Evolutionary conservation across 2,888 invertebrate species (phyloP).

Genomic region (Aquatica leii): DNA sequence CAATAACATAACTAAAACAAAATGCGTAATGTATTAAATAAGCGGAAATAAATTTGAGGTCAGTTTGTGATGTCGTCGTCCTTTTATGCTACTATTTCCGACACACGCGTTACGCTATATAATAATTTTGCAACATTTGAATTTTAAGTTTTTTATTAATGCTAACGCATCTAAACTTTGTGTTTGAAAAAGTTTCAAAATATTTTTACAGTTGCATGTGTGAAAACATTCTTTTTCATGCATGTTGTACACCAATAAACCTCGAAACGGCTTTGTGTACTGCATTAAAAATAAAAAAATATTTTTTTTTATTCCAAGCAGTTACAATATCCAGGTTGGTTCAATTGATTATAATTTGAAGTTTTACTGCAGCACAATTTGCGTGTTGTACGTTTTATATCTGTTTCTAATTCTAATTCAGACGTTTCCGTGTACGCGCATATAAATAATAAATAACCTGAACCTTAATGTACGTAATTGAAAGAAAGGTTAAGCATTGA

Average conservation of each 20-base stretch:
- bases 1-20: too few species aligned
- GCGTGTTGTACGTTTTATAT: slow-evolving; percentile 22
- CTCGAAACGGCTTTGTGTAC: neutral
- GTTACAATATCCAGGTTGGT: slow-evolving; percentile 1
- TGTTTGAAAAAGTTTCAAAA: too few species aligned
- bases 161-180: too few species aligned
- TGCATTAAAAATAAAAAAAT: slow-evolving; percentile 5
- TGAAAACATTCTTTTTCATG: slow-evolving; percentile 16
- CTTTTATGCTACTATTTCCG: too few species aligned
- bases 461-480: slow-evolving; percentile 33
- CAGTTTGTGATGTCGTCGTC: too few species aligned
- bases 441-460: slow-evolving; percentile 34
- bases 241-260: slow-evolving; percentile 23
- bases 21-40: too few species aligned
- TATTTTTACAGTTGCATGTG: slow-evolving; percentile 15
- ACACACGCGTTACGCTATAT: too few species aligned
- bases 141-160: too few species aligned
- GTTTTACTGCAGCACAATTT: slow-evolving; percentile 8
- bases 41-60: too few species aligned
- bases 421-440: slow-evolving; percentile 25
- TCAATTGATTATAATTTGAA: too few species aligned
- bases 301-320: slow-evolving; percentile 19
- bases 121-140: too few species aligned
- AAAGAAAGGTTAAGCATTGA: slow-evolving; percentile 37
- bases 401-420: slow-evolving; percentile 21